Evolutionary conservation across 2,113 vertebrate species (phyloP).

Genomic region (Rhagologus leucostigma): DNA sequence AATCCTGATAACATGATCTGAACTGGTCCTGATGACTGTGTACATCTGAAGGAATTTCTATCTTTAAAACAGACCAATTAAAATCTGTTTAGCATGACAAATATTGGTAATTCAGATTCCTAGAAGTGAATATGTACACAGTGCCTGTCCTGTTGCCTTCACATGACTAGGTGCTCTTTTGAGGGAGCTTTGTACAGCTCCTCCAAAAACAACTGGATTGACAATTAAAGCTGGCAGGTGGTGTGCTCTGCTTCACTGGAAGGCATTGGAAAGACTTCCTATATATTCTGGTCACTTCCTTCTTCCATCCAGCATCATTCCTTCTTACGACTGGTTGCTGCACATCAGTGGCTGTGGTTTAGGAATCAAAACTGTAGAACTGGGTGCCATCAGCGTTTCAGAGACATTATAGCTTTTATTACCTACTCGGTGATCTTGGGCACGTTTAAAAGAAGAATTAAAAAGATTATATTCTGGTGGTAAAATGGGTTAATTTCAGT

Average conservation of each 20-base stretch:
- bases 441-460: background rate
- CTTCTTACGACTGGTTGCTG: background rate
- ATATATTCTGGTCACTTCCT: background rate
- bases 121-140: background rate
- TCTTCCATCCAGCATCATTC: background rate
- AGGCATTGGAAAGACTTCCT: background rate
- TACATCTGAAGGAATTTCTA: background rate
- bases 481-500: background rate
- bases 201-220: background rate
- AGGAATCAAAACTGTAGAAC: background rate
- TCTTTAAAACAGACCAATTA: background rate
- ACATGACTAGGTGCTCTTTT: background rate
- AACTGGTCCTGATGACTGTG: background rate
- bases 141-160: background rate
- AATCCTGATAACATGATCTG: background rate
- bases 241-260: background rate
- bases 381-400: background rate
- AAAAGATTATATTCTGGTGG: background rate
- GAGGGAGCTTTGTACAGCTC: background rate
- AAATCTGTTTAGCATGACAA: background rate
- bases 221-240: background rate
- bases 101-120: background rate
- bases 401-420: background rate
- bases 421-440: background rate
- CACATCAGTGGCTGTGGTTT: accelerated